Base-by-base conservation (phyloP, 2,888 invertebrate species). In the Prosopocoilus inquinatus region DNA sequence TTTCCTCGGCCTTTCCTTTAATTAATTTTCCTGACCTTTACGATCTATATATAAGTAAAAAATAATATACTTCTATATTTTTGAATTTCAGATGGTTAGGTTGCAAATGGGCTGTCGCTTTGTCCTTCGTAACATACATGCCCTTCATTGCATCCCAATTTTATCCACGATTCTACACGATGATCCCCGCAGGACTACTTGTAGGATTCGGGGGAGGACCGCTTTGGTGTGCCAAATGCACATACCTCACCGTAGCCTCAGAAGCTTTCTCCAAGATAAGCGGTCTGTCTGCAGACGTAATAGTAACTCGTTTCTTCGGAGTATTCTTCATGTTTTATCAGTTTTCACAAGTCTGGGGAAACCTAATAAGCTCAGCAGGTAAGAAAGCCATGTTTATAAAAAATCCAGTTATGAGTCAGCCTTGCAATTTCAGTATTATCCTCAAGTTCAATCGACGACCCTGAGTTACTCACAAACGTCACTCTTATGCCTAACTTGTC, bases 261-360 rank as follows among this genome's bases (percentile, higher is more conserved):
- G 90, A 91, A 68, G 88, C 91, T 0, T 91, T 94, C 70, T 81
- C 92, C 0, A 83, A 84, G 65, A 76, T 91, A 47, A 85, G 87
- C 0, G 86, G 87, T 9, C 81, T 87, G 1, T 75, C 82, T 16
- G 80, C 85, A 3, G 91, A 94, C 60, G 87, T 91, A 3, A 83
- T 92, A 53, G 91, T 96, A 44, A 92, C 94, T 8, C 82, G 92
- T 66, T 96, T 96, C 79, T 96, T 96, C 73, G 96, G 96, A 0
- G 82, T 95, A 4, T 97, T 97, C 80, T 97, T 96, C 82, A 91
- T 95, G 87, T 91, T 96, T 75, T 96, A 94, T 75, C 95, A 96
- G 76, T 88, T 94, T 82, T 91, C 95, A n/a, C 91, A 95, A 80
- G 91, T 96, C 45, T 92, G 93, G 90, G 96, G 96, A 0, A 96